Evolutionary conservation across 2,113 vertebrate species (phyloP), one percentile per base, ranked within the genome.

Genomic region (Petromus typicus): DNA sequence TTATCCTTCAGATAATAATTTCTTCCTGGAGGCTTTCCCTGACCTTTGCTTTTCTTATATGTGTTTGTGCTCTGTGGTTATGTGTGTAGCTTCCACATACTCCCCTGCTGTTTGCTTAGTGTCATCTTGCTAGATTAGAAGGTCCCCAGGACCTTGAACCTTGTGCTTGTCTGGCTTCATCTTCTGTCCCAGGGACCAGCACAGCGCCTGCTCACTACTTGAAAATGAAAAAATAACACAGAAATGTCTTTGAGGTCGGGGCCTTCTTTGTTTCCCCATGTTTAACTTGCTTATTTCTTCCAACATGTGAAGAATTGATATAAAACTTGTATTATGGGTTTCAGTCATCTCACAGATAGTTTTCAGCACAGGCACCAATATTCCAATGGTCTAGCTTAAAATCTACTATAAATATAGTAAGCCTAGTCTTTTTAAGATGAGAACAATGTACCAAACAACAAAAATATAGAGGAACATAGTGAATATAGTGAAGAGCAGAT

Each of bases 291-390:
- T 25, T 75, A 4, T 83, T 91, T 97, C 59, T 80, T 14, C 37
- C 22, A 84, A 48, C 34, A 91, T 40, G 59, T 90, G 45, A 97
- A 43, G 51, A 94, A 75, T 67, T 66, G 54, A 95, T 79, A 13
- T 86, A 54, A 86, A 89, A 78, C 45, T 59, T 93, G n/a, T 95
- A 43, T 86, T 93, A 86, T 14, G 66, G 71, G 87, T 89, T 87
- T 93, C 25, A 67, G 43, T 84, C n/a, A 82, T 93, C 30, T 78
- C 56, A 84, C 16, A n/a, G 80, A 40, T 91, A 79, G 84, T 94
- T 96, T 84, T 96, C 63, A 91, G n/a, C 61, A 63, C 45, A 73
- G 7, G 34, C 86, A 48, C 48, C 45, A 82, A 37, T 94, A 93
- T 87, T 92, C 17, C 79, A 90, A 37, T 89, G 54, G 43, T 54